Conservation (phyloP, 1,140 invertebrate species). For the Euborellia annulipes region DNA sequence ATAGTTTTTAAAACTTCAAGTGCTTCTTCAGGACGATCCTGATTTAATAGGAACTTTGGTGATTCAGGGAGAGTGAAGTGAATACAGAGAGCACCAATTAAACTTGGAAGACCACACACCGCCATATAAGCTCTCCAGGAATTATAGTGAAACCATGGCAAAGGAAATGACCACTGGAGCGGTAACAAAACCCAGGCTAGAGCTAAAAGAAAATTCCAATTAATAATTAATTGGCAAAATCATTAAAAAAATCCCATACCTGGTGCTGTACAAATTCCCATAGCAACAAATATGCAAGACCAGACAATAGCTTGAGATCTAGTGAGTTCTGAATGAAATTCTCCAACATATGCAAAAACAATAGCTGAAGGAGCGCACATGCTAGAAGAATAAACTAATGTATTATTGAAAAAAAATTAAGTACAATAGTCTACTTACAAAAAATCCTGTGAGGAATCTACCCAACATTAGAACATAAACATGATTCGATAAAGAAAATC, state of each 20-base stretch:
- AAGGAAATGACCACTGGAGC: background rate
- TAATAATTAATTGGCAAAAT: too few relatives aligned
- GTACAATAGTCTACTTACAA: too few relatives aligned
- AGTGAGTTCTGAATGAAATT: background rate
- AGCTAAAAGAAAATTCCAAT: background rate
- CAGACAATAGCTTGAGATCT: background rate
- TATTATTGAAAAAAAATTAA: too few relatives aligned
- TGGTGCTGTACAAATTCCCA: background rate
- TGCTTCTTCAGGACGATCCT: background rate
- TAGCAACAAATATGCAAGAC: slow-evolving; percentile 2
- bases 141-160: background rate
- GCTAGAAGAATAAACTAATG: too few relatives aligned
- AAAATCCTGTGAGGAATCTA: too few relatives aligned
- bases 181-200: background rate
- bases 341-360: slow-evolving; percentile 2
- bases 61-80: background rate
- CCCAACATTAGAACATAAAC: too few relatives aligned
- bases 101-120: background rate
- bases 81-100: background rate
- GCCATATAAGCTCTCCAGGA: background rate
- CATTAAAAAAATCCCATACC: too few relatives aligned
- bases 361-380: slow-evolving; percentile 2
- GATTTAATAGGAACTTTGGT: background rate
- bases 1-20: background rate
- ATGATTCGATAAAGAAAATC: too few relatives aligned